These are phyloP conservation scores for Lathronympha strigana DNA, from an alignment of 2,888 invertebrate genomes.

Conservation along the genomic window DNA sequence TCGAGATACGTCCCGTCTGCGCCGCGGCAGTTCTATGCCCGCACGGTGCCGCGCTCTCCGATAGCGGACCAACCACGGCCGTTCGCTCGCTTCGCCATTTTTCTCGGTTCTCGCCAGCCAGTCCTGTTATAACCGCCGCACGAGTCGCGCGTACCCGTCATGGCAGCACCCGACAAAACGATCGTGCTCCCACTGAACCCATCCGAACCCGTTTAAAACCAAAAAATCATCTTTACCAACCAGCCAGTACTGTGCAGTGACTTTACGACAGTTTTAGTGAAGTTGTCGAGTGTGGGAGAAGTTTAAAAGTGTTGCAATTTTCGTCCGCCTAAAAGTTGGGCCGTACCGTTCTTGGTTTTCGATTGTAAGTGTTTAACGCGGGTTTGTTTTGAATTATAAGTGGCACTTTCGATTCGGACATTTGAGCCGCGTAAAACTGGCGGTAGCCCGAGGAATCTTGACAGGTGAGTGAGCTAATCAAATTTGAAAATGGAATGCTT, in stretches of 20 bases:
- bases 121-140: constrained; percentile 67
- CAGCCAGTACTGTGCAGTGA: background rate
- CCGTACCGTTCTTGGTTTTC: constrained; percentile 45
- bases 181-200: constrained; percentile 59
- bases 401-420: constrained; percentile 34
- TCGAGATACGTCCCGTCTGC: constrained; percentile 1
- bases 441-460: constrained; percentile 25
- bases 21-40: constrained; percentile 65
- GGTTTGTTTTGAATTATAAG: constrained; percentile 38
- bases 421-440: constrained; percentile 28
- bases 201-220: constrained; percentile 54
- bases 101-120: constrained; percentile 71
- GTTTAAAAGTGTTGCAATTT: constrained; percentile 50
- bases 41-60: constrained; percentile 54
- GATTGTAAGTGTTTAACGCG: constrained; percentile 54
- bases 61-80: constrained; percentile 50
- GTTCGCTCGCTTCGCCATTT: constrained; percentile 60
- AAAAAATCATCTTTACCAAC: constrained; percentile 18
- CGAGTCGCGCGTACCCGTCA: constrained; percentile 53
- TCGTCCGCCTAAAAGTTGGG: constrained; percentile 43
- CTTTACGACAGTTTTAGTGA: constrained; percentile 1
- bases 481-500: constrained; percentile 12
- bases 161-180: constrained; percentile 52
- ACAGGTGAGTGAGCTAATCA: constrained; percentile 25
- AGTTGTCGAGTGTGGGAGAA: constrained; percentile 19